phyloP scores from a whole-genome alignment of 2,888 invertebrate genomes.

The Rhorus exstirpatorius region DNA sequence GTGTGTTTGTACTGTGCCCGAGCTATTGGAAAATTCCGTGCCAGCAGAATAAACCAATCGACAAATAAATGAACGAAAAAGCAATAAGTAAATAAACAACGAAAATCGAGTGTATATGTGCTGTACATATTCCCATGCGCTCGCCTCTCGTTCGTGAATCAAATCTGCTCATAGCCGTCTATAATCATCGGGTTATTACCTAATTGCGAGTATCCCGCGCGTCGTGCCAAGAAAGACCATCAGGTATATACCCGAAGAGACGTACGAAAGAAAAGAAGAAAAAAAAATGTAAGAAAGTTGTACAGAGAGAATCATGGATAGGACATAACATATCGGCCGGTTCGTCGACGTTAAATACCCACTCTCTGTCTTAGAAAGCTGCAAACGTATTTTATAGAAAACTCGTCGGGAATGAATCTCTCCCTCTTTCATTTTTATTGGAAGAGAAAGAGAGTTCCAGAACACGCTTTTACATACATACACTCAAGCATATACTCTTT shows the following conservation, averaged over 20 bases:
- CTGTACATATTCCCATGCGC: slow-evolving; percentile 11
- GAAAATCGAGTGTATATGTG: slow-evolving; percentile 23
- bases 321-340: not conserved
- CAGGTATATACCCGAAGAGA: slow-evolving; percentile 48
- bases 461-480: too few relatives aligned
- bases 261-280: slow-evolving; percentile 42
- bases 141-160: slow-evolving; percentile 73
- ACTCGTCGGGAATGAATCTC: slow-evolving; percentile 11
- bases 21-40: slow-evolving; percentile 29
- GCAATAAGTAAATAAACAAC: slow-evolving; percentile 69
- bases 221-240: slow-evolving; percentile 72
- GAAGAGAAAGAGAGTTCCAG: not conserved
- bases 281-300: slow-evolving; percentile 20
- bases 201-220: slow-evolving; percentile 81
- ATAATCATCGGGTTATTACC: slow-evolving; percentile 84
- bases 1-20: slow-evolving; percentile 80
- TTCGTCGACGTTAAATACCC: not conserved
- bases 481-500: too few relatives aligned
- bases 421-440: not conserved
- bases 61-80: slow-evolving; percentile 73
- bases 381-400: not conserved
- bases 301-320: not conserved
- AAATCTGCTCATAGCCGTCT: slow-evolving; percentile 70
- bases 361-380: not conserved
- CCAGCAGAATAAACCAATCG: slow-evolving; percentile 44